These are phyloP conservation scores for Muscicapa comitata DNA, from an alignment of 2,797 vertebrate genomes.

Conservation along the genomic window DNA sequence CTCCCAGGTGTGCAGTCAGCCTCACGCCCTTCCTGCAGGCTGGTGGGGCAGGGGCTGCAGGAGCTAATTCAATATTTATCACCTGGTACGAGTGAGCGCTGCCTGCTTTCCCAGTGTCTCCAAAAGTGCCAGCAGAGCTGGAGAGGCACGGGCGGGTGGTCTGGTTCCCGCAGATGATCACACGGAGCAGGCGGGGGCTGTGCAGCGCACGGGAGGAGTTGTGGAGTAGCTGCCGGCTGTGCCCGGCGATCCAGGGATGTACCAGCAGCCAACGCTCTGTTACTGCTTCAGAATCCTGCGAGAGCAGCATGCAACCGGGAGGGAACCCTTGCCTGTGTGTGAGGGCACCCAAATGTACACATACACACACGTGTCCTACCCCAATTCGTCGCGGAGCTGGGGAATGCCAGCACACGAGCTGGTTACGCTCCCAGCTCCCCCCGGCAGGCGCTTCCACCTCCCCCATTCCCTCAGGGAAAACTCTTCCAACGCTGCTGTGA, in stretches of 20 bases:
- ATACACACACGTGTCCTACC: not conserved
- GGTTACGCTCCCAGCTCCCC: not conserved
- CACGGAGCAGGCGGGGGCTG: not conserved
- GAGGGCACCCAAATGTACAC: slow-evolving; percentile 24
- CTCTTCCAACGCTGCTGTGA: not conserved
- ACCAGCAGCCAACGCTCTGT: not conserved
- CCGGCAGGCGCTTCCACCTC: not conserved
- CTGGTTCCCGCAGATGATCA: not conserved
- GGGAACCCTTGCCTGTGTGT: not conserved
- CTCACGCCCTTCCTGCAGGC: not conserved
- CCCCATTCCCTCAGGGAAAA: not conserved
- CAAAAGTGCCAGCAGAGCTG: not conserved
- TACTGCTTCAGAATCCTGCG: not conserved
- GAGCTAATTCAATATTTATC: not conserved
- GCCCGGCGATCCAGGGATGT: not conserved
- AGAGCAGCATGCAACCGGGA: not conserved
- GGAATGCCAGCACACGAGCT: not conserved
- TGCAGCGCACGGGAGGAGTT: not conserved
- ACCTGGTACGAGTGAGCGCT: not conserved
- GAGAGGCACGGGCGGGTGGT: not conserved
- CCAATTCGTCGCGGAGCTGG: not conserved
- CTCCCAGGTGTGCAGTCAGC: not conserved
- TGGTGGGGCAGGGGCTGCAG: not conserved
- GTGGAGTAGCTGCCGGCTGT: not conserved
- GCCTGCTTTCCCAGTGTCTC: not conserved